Conservation (phyloP, 2,888 invertebrate genomes). For the Cryptocheilus praepositus region DNA sequence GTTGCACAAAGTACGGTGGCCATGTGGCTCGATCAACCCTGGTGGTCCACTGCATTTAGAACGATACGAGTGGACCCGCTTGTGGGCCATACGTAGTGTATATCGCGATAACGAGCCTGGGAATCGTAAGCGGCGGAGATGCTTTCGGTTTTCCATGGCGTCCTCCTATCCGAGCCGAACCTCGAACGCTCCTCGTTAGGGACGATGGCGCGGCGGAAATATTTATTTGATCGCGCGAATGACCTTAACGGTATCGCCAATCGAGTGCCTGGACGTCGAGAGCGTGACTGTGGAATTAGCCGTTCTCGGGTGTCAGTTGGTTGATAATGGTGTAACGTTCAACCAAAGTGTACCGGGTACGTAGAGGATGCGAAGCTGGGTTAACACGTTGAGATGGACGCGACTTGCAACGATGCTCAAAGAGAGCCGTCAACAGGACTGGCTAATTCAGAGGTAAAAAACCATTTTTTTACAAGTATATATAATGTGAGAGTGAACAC, state of each 20-base stretch:
- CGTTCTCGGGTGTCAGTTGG: background rate
- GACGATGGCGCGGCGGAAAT: conserved; percentile 3
- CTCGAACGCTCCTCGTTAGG: conserved; percentile 6
- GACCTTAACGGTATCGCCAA: too few species aligned
- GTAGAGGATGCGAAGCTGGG: too few species aligned
- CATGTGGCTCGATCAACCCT: conserved; percentile 57
- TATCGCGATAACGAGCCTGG: conserved; percentile 67
- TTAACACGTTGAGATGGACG: too few species aligned
- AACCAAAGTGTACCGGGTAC: too few species aligned
- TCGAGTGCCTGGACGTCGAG: too few species aligned
- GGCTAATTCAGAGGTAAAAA: too few species aligned
- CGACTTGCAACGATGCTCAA: too few species aligned
- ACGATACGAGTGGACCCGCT: conserved; percentile 62
- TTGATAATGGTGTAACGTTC: too few species aligned
- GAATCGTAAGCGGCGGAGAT: conserved; percentile 60
- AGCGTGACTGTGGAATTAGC: too few species aligned
- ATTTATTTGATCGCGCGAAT: conserved; percentile 3
- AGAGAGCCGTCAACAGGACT: too few species aligned
- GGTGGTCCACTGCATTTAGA: conserved; percentile 68
- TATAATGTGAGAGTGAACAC: too few species aligned
- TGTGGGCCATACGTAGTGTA: conserved; percentile 54
- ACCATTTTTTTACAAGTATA: too few species aligned
- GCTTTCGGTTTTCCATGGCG: conserved; percentile 56
- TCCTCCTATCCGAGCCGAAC: conserved; percentile 15
- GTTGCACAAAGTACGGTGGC: conserved; percentile 54